Base-by-base conservation (phyloP, 2,797 vertebrate species). In the Tenualosa thibaudeaui region DNA sequence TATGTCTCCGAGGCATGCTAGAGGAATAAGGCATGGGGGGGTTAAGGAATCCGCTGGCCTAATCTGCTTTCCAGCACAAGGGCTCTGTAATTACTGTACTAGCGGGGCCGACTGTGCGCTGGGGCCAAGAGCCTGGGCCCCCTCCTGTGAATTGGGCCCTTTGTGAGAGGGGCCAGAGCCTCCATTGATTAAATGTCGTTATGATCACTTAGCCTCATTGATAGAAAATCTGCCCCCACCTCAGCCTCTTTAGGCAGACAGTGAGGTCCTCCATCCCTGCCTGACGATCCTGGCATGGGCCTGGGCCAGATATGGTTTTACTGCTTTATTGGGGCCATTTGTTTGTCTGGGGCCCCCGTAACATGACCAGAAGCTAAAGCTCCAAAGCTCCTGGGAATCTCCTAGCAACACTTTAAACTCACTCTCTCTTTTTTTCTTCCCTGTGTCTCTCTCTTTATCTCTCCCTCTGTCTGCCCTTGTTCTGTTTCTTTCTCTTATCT, bases 321-420 rank as follows among this genome's bases (percentile, higher is more conserved):
- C 87, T 82, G 37, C 84, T 86, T 86, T 83, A 85, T 82, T 40
- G 83, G 43, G 54, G 51, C 86, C 85, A 85, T 75, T 40, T 86
- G 81, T 90, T 88, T 88, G 81, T 82, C 24, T 87, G 86, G 71
- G 40, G 65, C 86, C 86, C 58, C n/a, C 40, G 75, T 49, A 81
- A 46, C 53, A 81, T 53, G 40, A 81, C 84, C 54, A 60, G 68
- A 86, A 87, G 78, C 86, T 78, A 68, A 71, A 65, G 62, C 81
- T 85, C 54, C 43, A 40, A 17, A 81, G 50, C 50, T 31, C 68
- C 46, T 31, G 60, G 62, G 75, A 68, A 82, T 53, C 40, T 75
- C 40, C 24, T 81, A n/a, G 78, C 65, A 83, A 85, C 24, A 65
- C 71, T 86, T 40, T 78, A 78, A 78, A 17, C 65, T 31, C 83